These are phyloP conservation scores for Drosophila quinaria DNA, from an alignment of 2,888 invertebrate species.

Conservation along the genomic window DNA sequence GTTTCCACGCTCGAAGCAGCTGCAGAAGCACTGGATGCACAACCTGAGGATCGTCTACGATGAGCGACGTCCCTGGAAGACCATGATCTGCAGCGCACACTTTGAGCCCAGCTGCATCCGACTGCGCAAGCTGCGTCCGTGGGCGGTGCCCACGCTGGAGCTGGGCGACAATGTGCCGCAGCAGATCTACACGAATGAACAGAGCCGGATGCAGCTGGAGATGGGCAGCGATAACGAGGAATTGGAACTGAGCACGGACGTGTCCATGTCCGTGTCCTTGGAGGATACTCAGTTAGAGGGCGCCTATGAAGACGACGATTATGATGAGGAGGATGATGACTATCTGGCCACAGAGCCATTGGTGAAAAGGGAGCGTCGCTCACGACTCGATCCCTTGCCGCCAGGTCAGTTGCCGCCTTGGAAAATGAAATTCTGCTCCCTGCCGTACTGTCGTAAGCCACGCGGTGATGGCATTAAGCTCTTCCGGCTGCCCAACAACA, in stretches of 20 bases:
- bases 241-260: slow-evolving; percentile 25
- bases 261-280: slow-evolving; percentile 11
- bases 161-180: slow-evolving; percentile 73
- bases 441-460: slow-evolving; percentile 80
- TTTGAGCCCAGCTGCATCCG: slow-evolving; percentile 66
- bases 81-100: slow-evolving; percentile 72
- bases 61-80: slow-evolving; percentile 72
- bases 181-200: slow-evolving; percentile 59
- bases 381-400: slow-evolving; percentile 36
- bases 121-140: slow-evolving; percentile 70
- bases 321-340: slow-evolving; percentile 36
- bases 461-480: slow-evolving; percentile 80
- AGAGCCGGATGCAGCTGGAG: slow-evolving; percentile 45
- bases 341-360: slow-evolving; percentile 21
- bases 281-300: slow-evolving; percentile 20
- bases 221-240: slow-evolving; percentile 49
- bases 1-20: slow-evolving; percentile 60
- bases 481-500: slow-evolving; percentile 76
- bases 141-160: slow-evolving; percentile 81
- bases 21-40: slow-evolving; percentile 73
- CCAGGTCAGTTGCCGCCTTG: slow-evolving; percentile 45
- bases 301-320: slow-evolving; percentile 29
- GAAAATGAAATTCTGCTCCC: slow-evolving; percentile 74
- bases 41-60: slow-evolving; percentile 69
- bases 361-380: slow-evolving; percentile 48